phyloP scores from a whole-genome alignment of 2,113 vertebrate genomes.

The Phrynosoma platyrhinos region DNA sequence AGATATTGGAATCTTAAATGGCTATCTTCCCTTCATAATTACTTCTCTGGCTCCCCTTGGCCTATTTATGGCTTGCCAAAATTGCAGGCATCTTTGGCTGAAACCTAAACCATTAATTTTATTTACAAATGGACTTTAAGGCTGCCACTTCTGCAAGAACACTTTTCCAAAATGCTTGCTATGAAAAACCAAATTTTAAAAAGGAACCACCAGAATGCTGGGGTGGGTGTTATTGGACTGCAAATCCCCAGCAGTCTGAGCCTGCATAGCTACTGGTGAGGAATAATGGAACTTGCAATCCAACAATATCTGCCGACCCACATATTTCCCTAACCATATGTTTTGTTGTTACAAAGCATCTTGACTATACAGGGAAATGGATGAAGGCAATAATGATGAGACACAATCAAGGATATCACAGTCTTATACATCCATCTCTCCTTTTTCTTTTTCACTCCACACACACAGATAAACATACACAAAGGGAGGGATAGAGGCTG shows the following conservation, averaged over 20 bases:
- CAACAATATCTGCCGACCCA: not conserved
- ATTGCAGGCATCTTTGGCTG: not conserved
- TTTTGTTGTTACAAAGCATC: too few relatives aligned
- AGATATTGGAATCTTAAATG: slow-evolving; percentile 49
- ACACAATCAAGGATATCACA: not conserved
- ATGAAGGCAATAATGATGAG: not conserved
- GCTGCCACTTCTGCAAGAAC: accelerated
- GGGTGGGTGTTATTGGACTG: not conserved
- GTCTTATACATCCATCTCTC: not conserved
- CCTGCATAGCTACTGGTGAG: not conserved
- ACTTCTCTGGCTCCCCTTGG: slow-evolving; percentile 46
- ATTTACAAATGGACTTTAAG: not conserved
- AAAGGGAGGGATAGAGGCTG: too few relatives aligned
- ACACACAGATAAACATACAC: too few relatives aligned
- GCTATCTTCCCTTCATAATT: slow-evolving; percentile 21
- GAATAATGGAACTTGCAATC: not conserved
- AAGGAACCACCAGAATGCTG: not conserved
- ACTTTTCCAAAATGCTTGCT: not conserved
- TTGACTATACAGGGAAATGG: too few relatives aligned
- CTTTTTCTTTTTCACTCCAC: not conserved
- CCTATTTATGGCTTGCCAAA: slow-evolving; percentile 49
- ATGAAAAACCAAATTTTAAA: not conserved
- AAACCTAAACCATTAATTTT: slow-evolving; percentile 55
- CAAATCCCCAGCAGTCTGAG: not conserved
- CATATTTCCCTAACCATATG: not conserved